Evolutionary conservation across 2,113 vertebrate species (phyloP).

Genomic region (Spilogale gracilis): DNA sequence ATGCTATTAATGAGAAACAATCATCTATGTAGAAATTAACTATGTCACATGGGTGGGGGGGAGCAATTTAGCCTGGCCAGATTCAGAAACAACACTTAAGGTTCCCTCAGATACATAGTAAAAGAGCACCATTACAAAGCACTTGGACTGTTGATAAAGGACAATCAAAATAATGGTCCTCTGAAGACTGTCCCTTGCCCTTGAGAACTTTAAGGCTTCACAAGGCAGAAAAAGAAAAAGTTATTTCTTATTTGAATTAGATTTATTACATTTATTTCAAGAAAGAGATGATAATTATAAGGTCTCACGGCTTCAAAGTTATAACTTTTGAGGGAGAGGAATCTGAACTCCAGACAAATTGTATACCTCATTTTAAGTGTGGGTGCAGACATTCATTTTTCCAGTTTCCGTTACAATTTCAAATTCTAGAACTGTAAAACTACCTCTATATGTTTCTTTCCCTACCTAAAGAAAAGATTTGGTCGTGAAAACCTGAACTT

Average conservation of each 20-base stretch:
- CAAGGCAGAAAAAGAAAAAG: neutral
- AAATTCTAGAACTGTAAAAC: neutral
- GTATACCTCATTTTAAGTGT: neutral
- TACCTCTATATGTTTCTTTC: constrained; percentile 11
- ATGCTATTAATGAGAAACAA: neutral
- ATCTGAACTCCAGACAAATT: neutral
- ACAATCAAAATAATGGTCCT: neutral
- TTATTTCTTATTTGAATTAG: neutral
- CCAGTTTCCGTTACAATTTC: neutral
- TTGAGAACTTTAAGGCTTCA: neutral
- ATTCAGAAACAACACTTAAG: neutral
- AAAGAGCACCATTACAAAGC: neutral
- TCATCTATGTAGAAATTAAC: neutral
- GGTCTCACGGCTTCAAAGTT: neutral
- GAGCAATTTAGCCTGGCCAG: neutral
- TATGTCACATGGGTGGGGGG: neutral
- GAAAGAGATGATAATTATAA: neutral
- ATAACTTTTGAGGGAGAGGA: neutral
- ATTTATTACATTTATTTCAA: neutral
- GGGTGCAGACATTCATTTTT: neutral
- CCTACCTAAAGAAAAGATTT: neutral
- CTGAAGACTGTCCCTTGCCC: neutral
- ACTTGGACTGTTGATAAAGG: neutral
- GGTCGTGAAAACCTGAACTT: neutral
- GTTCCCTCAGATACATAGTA: neutral